Evolutionary conservation across 2,797 vertebrate genomes (phyloP).

Genomic region (Crenichthys baileyi): DNA sequence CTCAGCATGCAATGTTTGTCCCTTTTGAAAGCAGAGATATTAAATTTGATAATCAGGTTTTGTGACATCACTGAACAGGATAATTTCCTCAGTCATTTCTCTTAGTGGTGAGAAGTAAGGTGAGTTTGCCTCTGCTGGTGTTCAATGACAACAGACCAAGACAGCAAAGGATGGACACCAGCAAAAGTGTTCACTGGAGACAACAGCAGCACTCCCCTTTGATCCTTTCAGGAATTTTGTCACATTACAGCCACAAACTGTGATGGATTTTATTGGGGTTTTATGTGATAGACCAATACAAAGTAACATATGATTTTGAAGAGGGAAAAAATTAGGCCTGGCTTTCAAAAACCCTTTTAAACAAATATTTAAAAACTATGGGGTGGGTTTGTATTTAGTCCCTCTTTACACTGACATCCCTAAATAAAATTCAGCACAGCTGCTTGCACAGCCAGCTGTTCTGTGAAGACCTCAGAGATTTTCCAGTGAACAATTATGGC

Average conservation of each 20-base stretch:
- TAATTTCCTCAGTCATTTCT: conserved; percentile 69
- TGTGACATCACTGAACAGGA: conserved; percentile 55
- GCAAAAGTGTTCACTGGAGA: conserved; percentile 18
- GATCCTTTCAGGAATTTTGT: neutral
- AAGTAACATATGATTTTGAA: neutral
- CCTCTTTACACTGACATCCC: neutral
- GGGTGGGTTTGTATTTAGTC: neutral
- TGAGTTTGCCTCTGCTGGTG: conserved; percentile 55
- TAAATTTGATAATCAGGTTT: conserved; percentile 41
- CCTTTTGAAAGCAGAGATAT: conserved; percentile 47
- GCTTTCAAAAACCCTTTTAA: neutral
- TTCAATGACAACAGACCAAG: conserved; percentile 57
- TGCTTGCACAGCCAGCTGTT: neutral
- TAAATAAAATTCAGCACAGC: neutral
- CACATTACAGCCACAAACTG: neutral
- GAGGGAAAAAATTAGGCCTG: neutral
- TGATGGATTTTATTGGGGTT: neutral
- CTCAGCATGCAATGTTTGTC: conserved; percentile 48
- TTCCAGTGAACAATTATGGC: neutral
- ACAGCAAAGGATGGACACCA: conserved; percentile 49
- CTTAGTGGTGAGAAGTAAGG: conserved; percentile 57
- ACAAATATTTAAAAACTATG: neutral
- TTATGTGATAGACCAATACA: neutral
- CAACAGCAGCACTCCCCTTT: neutral
- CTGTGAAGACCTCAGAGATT: neutral